Evolutionary conservation across 2,888 invertebrate species (phyloP).

Genomic region (Odiellus spinosus): DNA sequence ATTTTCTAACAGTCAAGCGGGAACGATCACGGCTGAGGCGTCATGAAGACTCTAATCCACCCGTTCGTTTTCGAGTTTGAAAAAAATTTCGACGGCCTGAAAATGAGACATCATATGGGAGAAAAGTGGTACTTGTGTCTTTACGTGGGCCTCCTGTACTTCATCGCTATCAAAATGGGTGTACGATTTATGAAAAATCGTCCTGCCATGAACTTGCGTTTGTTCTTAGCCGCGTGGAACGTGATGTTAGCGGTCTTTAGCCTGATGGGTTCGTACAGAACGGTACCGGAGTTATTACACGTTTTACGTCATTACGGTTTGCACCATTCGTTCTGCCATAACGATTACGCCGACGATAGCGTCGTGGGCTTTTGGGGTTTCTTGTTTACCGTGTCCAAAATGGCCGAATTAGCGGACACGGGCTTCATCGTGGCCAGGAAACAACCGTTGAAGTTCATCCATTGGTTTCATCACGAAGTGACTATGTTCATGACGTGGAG

Average conservation of each 20-base stretch:
- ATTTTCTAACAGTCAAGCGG: too few species aligned
- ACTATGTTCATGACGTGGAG: constrained; percentile 91
- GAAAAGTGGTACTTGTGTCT: constrained; percentile 88
- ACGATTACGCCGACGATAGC: constrained; percentile 72
- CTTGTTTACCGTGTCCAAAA: constrained; percentile 89
- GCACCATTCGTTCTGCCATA: constrained; percentile 88
- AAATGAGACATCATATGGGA: constrained; percentile 82
- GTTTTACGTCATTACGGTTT: constrained; percentile 76
- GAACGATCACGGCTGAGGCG: too few species aligned
- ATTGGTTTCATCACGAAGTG: constrained; percentile 94
- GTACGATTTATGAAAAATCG: constrained; percentile 84
- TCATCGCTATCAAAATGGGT: constrained; percentile 82
- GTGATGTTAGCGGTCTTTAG: constrained; percentile 78
- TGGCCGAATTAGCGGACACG: constrained; percentile 88
- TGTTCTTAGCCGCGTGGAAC: constrained; percentile 81
- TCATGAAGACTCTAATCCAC: constrained; percentile 34
- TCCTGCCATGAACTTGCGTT: constrained; percentile 72
- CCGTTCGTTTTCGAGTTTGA: constrained; percentile 90
- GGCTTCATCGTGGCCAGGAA: constrained; percentile 75
- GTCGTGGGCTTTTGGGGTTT: constrained; percentile 95
- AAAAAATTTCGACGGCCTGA: constrained; percentile 74
- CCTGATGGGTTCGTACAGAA: constrained; percentile 68
- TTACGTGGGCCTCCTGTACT: constrained; percentile 73
- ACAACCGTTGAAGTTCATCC: constrained; percentile 80
- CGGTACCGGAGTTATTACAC: constrained; percentile 79